Evolutionary conservation across 2,797 vertebrate species (phyloP).

Genomic region (Chlorospingus flavigularis): DNA sequence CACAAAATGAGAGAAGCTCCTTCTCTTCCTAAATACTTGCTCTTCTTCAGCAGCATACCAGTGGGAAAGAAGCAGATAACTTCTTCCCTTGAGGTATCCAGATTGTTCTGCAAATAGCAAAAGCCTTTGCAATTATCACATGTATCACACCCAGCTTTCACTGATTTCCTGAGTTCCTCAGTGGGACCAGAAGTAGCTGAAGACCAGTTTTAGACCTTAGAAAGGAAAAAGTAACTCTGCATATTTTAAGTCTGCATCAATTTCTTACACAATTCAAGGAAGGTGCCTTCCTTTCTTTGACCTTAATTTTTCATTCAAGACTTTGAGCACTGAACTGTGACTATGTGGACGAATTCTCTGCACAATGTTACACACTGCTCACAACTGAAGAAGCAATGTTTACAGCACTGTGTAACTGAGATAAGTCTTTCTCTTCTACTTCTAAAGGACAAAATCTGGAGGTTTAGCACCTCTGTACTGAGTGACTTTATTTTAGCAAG

Average conservation of each 20-base stretch:
- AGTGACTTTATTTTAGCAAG: not conserved
- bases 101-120: not conserved
- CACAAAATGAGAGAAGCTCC: not conserved
- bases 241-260: not conserved
- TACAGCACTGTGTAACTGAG: not conserved
- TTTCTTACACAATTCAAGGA: not conserved
- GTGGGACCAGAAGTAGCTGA: not conserved
- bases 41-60: not conserved
- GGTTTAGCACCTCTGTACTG: not conserved
- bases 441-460: not conserved
- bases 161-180: not conserved
- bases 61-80: not conserved
- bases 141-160: not conserved
- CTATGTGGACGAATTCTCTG: not conserved
- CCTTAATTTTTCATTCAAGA: not conserved
- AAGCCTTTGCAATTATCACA: not conserved
- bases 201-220: not conserved
- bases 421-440: not conserved
- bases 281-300: not conserved
- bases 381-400: not conserved
- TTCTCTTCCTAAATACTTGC: not conserved
- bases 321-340: not conserved
- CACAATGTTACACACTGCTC: not conserved
- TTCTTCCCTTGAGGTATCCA: not conserved
- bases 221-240: not conserved